Evolutionary conservation across 2,797 vertebrate genomes (phyloP).

Genomic region (Petrocephalus sullivani): DNA sequence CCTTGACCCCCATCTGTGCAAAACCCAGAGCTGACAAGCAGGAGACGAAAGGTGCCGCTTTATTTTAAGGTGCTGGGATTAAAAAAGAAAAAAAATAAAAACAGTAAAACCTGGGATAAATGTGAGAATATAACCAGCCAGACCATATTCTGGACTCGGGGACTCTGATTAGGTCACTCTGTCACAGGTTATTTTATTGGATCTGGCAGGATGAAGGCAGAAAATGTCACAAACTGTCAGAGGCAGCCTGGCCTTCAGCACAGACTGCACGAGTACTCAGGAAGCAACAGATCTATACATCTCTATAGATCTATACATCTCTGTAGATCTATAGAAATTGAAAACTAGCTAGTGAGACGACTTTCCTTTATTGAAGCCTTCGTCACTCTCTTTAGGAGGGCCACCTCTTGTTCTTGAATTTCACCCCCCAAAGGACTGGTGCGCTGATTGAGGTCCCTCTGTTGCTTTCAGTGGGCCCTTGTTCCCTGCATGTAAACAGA

Average conservation of each 20-base stretch:
- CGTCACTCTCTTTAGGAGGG: not conserved
- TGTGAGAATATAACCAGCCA: not conserved
- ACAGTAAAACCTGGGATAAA: not conserved
- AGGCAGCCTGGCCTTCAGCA: not conserved
- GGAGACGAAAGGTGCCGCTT: not conserved
- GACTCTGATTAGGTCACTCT: not conserved
- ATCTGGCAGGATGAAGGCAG: not conserved
- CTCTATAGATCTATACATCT: not conserved
- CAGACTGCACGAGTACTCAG: not conserved
- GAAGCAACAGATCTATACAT: not conserved
- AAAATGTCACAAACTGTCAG: not conserved
- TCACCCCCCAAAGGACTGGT: not conserved
- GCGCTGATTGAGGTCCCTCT: not conserved
- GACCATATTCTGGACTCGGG: not conserved
- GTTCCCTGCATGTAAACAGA: conserved; percentile 18
- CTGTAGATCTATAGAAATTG: not conserved
- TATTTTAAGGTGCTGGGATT: not conserved
- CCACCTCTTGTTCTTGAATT: not conserved
- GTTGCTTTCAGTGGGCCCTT: conserved; percentile 30
- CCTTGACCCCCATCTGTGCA: not conserved
- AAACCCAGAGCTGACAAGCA: not conserved
- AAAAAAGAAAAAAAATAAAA: not conserved
- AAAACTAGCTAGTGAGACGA: not conserved
- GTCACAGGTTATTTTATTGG: not conserved
- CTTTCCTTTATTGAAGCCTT: not conserved